Evolutionary conservation across 2,888 invertebrate genomes (phyloP).

Genomic region (Gnatocerus cornutus): DNA sequence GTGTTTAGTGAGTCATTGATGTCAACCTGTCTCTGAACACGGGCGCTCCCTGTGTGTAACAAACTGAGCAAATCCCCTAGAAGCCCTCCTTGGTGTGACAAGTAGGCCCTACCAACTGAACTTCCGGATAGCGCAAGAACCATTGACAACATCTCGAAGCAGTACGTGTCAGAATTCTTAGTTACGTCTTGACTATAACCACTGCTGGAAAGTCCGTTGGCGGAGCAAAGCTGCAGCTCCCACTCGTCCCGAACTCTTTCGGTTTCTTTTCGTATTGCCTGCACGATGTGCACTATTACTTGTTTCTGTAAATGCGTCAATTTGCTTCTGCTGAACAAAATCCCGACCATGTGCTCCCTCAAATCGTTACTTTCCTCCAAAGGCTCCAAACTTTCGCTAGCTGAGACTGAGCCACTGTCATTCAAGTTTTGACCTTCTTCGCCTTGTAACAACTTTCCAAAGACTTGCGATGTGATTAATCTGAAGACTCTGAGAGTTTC

Average conservation of each 20-base stretch:
- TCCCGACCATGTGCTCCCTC: slow-evolving; percentile 97
- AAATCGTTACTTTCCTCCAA: slow-evolving; percentile 74
- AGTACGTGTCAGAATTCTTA: slow-evolving; percentile 88
- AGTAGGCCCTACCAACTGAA: slow-evolving; percentile 89
- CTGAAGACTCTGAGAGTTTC: slow-evolving; percentile 95
- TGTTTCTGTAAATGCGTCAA: slow-evolving; percentile 94
- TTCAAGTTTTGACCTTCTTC: slow-evolving; percentile 71
- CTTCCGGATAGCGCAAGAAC: slow-evolving; percentile 95
- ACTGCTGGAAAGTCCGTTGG: slow-evolving; percentile 67
- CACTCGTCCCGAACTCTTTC: slow-evolving; percentile 91
- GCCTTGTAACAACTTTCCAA: slow-evolving; percentile 89
- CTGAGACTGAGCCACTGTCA: slow-evolving; percentile 63
- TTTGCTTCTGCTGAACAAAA: slow-evolving; percentile 94
- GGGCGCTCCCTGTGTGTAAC: slow-evolving; percentile 94
- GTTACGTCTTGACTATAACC: slow-evolving; percentile 70
- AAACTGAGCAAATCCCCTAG: slow-evolving; percentile 89
- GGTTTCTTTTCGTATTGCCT: slow-evolving; percentile 93
- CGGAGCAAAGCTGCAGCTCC: slow-evolving; percentile 80
- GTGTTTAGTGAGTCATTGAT: slow-evolving; percentile 19
- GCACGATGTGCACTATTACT: slow-evolving; percentile 91
- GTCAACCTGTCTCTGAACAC: slow-evolving; percentile 91
- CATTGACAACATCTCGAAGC: slow-evolving; percentile 98
- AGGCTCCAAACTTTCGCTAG: slow-evolving; percentile 70
- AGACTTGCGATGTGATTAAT: slow-evolving; percentile 92
- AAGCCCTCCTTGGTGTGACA: slow-evolving; percentile 91